phyloP scores from a whole-genome alignment of 2,797 vertebrate genomes.

The Sardinella longiceps region DNA sequence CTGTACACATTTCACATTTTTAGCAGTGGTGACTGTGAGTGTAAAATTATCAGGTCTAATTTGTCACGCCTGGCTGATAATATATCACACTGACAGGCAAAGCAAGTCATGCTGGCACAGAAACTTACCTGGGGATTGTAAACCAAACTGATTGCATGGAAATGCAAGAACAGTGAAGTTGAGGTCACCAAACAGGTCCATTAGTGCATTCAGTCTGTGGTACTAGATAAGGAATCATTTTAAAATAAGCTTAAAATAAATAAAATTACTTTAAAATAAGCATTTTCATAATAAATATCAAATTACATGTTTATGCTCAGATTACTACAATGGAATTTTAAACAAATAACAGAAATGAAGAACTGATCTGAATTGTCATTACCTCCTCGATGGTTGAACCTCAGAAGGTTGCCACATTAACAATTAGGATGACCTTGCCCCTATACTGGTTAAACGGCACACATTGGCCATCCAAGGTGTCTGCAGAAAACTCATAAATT shows the following conservation, averaged over 20 bases:
- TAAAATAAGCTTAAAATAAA: too few relatives aligned
- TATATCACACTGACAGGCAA: slow-evolving; percentile 19
- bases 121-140: slow-evolving; percentile 78
- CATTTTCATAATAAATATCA: neutral
- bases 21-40: too few relatives aligned
- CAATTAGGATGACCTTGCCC: slow-evolving; percentile 76
- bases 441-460: slow-evolving; percentile 69
- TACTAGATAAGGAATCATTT: slow-evolving; percentile 62
- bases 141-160: slow-evolving; percentile 82
- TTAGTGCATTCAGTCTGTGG: slow-evolving; percentile 81
- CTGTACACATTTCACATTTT: neutral
- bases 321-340: neutral
- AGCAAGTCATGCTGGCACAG: too few relatives aligned
- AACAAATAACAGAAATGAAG: neutral
- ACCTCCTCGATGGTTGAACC: slow-evolving; percentile 81
- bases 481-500: slow-evolving; percentile 75
- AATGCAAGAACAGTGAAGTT: slow-evolving; percentile 79
- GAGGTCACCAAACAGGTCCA: slow-evolving; percentile 73
- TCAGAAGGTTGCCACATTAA: slow-evolving; percentile 84
- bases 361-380: slow-evolving; percentile 48
- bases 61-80: too few relatives aligned
- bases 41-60: too few relatives aligned
- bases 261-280: neutral
- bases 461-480: slow-evolving; percentile 71
- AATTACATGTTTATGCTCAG: neutral